Base-by-base conservation (phyloP, 2,797 vertebrate species). In the Masticophis lateralis region DNA sequence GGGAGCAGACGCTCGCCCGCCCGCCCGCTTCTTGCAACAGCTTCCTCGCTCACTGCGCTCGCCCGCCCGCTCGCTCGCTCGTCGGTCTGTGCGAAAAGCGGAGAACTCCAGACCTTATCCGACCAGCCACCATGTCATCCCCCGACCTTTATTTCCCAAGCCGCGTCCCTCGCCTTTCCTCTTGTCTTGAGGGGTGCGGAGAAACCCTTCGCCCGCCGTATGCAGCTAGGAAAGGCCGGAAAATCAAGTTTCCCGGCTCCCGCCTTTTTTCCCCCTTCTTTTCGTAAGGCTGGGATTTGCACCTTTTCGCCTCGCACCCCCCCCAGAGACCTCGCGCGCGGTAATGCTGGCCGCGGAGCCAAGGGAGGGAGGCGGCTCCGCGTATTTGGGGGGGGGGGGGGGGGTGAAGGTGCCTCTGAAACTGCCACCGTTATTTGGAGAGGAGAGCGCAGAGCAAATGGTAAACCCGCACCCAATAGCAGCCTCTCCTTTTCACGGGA, bases 111-210 rank as follows among this genome's bases (percentile, higher is more conserved):
- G 92, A 90, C 93, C 95, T 63, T 61, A 28, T 14, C 83, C 28
- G 6, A 25, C 60, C 4, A 51, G 12, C 59, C 37, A n/a, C 69
- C 14, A 2, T 32, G 2, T 83, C 16, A n/a, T 57, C 9, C 1
- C 53, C 53, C 27, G n/a, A 6, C n/a, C 79, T 14, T 66, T 20
- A 8, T 9, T 1, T 10, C 9, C 13, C 51, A 94, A 94, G 93
- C 94, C 95, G 94, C 93, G 96, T 95, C 94, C 94, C 92, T 92
- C 25, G 53, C 60, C 93, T 91, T 57, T 88, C 88, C 93, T 95
- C 93, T 83, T 28, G 63, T 53, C 87, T 55, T 22, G 83, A n/a
- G 8, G 16, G 13, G 43, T 5, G 74, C 16, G 4, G 79, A 86
- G n/a, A 92, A 69, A 0, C n/a, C 79, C 1, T 16, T 89, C 28